Conservation (phyloP, 2,888 invertebrate genomes). For the Drosophila testacea region DNA sequence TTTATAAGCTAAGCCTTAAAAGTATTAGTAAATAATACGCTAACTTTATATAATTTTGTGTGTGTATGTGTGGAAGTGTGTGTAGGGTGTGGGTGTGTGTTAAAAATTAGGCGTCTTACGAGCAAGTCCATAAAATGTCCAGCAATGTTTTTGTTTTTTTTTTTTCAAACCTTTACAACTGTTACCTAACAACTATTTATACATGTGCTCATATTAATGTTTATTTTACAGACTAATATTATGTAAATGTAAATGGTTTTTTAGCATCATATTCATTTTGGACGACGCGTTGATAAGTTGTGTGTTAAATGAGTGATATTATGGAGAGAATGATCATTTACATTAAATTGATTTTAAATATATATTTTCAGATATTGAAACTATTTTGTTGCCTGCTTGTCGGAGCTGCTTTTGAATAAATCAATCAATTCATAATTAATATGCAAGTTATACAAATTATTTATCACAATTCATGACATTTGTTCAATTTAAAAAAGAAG, state of each 20-base stretch:
- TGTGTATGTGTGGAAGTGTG: conserved; percentile 27
- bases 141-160: conserved; percentile 53
- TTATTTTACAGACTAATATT: conserved; percentile 62
- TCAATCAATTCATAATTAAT: conserved; percentile 28
- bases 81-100: conserved; percentile 16
- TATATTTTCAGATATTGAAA: conserved; percentile 7
- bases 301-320: not conserved
- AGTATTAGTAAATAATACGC: conserved; percentile 50
- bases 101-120: conserved; percentile 54
- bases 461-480: conserved; percentile 59
- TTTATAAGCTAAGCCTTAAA: conserved; percentile 51
- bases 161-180: conserved; percentile 61
- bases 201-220: conserved; percentile 52
- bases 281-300: conserved; percentile 66
- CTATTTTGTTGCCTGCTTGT: conserved; percentile 16
- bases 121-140: conserved; percentile 69
- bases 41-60: conserved; percentile 35
- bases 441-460: conserved; percentile 49
- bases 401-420: conserved; percentile 12
- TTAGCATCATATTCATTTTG: conserved; percentile 63
- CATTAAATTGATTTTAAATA: conserved; percentile 1
- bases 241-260: conserved; percentile 50
- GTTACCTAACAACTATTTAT: conserved; percentile 63
- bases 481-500: conserved; percentile 6
- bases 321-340: conserved; percentile 1